Evolutionary conservation across 2,113 vertebrate genomes (phyloP).

Genomic region (Melierax canorus): DNA sequence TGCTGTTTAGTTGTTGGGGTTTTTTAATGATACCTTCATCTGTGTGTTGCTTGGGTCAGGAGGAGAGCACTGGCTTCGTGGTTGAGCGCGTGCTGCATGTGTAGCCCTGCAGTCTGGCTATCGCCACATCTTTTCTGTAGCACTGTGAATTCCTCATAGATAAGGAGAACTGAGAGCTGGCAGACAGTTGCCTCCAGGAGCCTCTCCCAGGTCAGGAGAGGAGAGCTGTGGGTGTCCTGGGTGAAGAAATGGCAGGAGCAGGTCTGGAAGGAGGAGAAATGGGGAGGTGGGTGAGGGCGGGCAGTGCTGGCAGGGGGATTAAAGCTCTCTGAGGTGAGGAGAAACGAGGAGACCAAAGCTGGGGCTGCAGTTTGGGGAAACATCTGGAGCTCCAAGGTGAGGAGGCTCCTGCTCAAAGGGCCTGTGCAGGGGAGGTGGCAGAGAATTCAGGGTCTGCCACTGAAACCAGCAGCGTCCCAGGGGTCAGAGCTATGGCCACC

Average conservation of each 20-base stretch:
- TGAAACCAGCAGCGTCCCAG: background rate
- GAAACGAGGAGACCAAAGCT: background rate
- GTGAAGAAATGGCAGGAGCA: background rate
- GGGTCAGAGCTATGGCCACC: background rate
- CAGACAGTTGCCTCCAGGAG: background rate
- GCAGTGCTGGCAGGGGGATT: background rate
- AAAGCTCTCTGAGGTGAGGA: background rate
- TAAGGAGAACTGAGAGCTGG: background rate
- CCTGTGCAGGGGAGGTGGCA: background rate
- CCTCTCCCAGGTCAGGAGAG: background rate
- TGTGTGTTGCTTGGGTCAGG: background rate
- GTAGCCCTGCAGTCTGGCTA: background rate
- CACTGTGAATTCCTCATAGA: background rate
- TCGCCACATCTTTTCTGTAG: background rate
- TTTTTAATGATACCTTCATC: background rate
- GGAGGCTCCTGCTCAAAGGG: background rate
- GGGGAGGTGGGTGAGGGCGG: background rate
- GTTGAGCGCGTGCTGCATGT: background rate
- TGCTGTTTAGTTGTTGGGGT: background rate
- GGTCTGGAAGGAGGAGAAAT: background rate
- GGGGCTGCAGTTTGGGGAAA: background rate
- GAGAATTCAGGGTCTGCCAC: background rate
- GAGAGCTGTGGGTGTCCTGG: background rate
- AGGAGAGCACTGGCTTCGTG: background rate
- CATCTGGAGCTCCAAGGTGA: background rate